Conservation (phyloP, 2,113 vertebrate species). For the Coryphaenoides rupestris region DNA sequence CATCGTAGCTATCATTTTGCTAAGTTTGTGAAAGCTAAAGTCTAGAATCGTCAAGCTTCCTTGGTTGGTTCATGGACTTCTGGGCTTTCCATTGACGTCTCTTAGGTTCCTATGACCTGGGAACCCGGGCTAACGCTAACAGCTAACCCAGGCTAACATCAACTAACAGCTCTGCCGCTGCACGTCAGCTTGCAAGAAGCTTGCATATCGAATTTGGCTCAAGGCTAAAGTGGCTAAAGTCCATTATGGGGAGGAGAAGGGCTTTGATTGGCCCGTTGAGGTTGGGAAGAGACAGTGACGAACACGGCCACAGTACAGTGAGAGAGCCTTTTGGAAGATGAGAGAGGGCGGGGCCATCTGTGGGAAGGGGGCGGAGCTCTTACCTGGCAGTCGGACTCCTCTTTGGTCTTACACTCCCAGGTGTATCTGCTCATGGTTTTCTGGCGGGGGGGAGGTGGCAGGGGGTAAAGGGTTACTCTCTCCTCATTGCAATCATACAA, state of each 20-base stretch:
- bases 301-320: conserved; percentile 70
- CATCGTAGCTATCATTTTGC: too few relatives aligned
- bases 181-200: too few relatives aligned
- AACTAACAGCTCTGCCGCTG: too few relatives aligned
- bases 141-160: too few relatives aligned
- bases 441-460: conserved; percentile 73
- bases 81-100: too few relatives aligned
- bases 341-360: conserved; percentile 39
- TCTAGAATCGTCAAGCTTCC: too few relatives aligned
- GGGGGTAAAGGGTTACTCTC: conserved; percentile 75
- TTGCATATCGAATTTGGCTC: too few relatives aligned
- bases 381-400: conserved; percentile 79
- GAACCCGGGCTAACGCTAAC: too few relatives aligned
- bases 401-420: conserved; percentile 85
- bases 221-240: too few relatives aligned
- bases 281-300: conserved; percentile 48
- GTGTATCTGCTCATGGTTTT: conserved; percentile 86
- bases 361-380: conserved; percentile 48
- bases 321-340: conserved; percentile 45
- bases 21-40: too few relatives aligned
- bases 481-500: conserved; percentile 66
- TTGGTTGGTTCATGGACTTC: too few relatives aligned
- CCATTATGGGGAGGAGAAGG: neutral
- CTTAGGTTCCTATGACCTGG: too few relatives aligned
- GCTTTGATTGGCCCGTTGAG: conserved; percentile 33